Evolutionary conservation across 2,888 invertebrate species (phyloP), one percentile per base, ranked within the genome.

Genomic region (Syrphus vitripennis): DNA sequence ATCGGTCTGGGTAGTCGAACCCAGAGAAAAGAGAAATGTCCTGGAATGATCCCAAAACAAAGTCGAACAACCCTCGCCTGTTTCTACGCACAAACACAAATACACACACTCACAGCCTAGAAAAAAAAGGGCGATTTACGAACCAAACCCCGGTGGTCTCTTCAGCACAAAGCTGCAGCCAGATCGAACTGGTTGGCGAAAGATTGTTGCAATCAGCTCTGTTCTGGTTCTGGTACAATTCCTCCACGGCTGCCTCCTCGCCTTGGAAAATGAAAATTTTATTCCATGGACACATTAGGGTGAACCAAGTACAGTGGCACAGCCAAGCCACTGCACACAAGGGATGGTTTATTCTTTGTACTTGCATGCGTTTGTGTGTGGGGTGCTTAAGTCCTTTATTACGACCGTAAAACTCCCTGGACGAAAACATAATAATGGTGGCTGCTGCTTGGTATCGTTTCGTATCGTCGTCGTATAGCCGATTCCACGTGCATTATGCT

Each of bases 261-360:
- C 91, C 90, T 91, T 90, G 91, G 89, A 89, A 89, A 91, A 90
- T 90, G n/a, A n/a, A n/a, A n/a, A n/a, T n/a, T n/a, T n/a, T n/a
- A 91, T 90, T 90, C 90, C 90, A 90, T 91, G 89, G 90, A 89
- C 89, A 90, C 89, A 90, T 91, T 89, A 89, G 91, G 92, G 90
- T 91, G 91, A 89, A 89, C 89, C 89, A 74, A 34, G 50, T 16
- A 31, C 26, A 63, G 37, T 37, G 37, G 42, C 63, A 63, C 59
- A 74, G 40, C 29, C 59, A 14, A 70, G 48, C 72, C 24, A 67
- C 42, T 67, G 72, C 67, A 67, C 67, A 67, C 42, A 78, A 80
- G 70, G 67, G 67, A 70, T 71, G 72, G 69, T 74, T 67, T 19
- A 57, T 71, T 87, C 79, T 79, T 70, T 71, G 82, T 71, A 82